Evolutionary conservation across 2,888 invertebrate genomes (phyloP).

Genomic region (Pteria penguin): DNA sequence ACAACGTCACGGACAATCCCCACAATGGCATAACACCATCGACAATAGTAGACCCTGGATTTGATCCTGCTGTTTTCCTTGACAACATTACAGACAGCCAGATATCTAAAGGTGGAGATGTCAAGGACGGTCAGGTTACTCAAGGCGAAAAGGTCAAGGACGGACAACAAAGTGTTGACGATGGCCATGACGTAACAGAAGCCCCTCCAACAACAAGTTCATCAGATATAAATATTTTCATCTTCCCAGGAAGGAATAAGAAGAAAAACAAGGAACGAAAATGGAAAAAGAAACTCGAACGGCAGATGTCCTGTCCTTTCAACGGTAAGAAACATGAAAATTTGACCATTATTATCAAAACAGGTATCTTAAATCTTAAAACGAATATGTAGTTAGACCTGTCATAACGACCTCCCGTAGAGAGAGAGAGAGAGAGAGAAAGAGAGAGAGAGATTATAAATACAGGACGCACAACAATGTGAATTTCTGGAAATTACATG

Average conservation of each 20-base stretch:
- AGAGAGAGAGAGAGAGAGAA: too few species aligned
- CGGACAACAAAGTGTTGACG: background rate
- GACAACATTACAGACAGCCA: too few species aligned
- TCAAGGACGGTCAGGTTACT: too few species aligned
- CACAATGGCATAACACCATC: background rate
- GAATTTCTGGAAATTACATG: too few species aligned
- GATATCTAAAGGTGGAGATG: too few species aligned
- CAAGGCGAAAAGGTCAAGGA: too few species aligned
- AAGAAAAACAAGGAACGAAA: background rate
- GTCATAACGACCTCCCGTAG: too few species aligned
- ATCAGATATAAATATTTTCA: background rate
- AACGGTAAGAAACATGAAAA: background rate
- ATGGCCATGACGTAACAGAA: background rate
- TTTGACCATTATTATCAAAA: too few species aligned
- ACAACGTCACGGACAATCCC: background rate
- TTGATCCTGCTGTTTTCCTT: background rate
- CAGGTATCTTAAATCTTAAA: too few species aligned
- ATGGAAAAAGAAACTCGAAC: background rate
- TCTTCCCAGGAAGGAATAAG: background rate
- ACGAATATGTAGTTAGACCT: too few species aligned
- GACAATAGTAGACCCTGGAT: background rate
- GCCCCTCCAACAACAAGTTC: background rate
- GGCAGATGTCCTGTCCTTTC: background rate
- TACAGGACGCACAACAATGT: too few species aligned
- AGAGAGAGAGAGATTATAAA: too few species aligned